Evolutionary conservation across 2,797 vertebrate genomes (phyloP).

Genomic region (Halcyon chelicuti): DNA sequence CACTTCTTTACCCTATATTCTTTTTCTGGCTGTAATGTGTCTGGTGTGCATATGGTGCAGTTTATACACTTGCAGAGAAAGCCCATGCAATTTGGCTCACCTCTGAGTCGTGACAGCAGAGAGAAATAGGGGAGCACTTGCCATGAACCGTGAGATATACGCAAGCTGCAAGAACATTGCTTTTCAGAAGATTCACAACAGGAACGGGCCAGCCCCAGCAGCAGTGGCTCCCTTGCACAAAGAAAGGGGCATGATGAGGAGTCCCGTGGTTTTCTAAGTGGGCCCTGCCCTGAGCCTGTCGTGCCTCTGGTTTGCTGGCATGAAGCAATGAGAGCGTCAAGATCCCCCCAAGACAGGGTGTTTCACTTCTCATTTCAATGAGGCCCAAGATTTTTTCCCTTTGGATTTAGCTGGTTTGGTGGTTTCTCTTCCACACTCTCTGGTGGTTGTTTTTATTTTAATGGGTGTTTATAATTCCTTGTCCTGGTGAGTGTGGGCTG

Average conservation of each 20-base stretch:
- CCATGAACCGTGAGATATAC: neutral
- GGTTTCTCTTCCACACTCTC: neutral
- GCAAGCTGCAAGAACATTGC: neutral
- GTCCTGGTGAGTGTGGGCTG: neutral
- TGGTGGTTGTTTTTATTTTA: neutral
- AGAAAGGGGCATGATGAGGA: neutral
- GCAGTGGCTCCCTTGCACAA: neutral
- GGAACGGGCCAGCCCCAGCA: neutral
- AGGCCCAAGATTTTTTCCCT: neutral
- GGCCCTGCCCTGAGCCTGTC: accelerated
- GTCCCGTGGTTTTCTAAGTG: neutral
- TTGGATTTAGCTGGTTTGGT: neutral
- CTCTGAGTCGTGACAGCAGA: neutral
- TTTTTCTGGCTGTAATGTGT: neutral
- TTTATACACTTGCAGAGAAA: neutral
- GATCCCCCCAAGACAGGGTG: neutral
- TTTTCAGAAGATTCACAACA: neutral
- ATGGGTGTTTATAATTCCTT: neutral
- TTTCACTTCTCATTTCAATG: neutral
- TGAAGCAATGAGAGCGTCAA: neutral
- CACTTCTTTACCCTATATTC: neutral
- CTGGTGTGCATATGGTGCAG: neutral
- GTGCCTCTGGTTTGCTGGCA: neutral
- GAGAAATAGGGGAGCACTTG: neutral
- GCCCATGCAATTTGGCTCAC: neutral